These are phyloP conservation scores for Netelia virgata DNA, from an alignment of 2,888 invertebrate species.

Conservation along the genomic window DNA sequence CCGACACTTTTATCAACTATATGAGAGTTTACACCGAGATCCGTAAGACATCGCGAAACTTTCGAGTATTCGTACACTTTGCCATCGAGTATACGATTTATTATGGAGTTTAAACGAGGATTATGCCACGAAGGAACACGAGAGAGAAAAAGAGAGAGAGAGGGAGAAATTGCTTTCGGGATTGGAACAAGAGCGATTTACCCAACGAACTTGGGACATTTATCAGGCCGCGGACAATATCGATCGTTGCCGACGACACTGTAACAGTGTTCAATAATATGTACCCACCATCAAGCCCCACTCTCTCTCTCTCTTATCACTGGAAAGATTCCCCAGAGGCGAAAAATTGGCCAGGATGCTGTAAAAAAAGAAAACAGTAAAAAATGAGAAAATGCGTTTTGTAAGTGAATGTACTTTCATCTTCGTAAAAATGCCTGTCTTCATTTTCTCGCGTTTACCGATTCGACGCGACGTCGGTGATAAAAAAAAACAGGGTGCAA, in stretches of 20 bases:
- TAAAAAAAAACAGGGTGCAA: slow-evolving; percentile 43
- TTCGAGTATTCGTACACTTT: slow-evolving; percentile 23
- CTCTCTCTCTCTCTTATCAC: neutral
- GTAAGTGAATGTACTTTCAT: slow-evolving; percentile 20
- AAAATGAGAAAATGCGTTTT: slow-evolving; percentile 23
- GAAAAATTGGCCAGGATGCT: neutral
- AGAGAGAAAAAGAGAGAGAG: neutral
- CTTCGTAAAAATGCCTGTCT: neutral
- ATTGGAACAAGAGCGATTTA: slow-evolving; percentile 53
- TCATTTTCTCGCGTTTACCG: neutral
- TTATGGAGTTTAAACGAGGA: slow-evolving; percentile 24
- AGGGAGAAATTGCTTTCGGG: slow-evolving; percentile 51
- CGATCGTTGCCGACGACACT: slow-evolving; percentile 19
- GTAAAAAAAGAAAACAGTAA: neutral
- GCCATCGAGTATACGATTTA: slow-evolving; percentile 56
- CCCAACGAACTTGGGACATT: slow-evolving; percentile 60
- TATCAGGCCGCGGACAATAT: slow-evolving; percentile 57
- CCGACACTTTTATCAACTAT: neutral
- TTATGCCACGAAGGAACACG: slow-evolving; percentile 5
- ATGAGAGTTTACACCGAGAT: neutral
- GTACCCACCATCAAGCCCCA: neutral
- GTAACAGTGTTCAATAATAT: neutral
- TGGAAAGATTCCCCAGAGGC: neutral
- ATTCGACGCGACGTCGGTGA: slow-evolving; percentile 17
- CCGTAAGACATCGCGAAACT: slow-evolving; percentile 1